phyloP scores from a whole-genome alignment of 2,888 invertebrate genomes.

The Drosophila infuscata region DNA sequence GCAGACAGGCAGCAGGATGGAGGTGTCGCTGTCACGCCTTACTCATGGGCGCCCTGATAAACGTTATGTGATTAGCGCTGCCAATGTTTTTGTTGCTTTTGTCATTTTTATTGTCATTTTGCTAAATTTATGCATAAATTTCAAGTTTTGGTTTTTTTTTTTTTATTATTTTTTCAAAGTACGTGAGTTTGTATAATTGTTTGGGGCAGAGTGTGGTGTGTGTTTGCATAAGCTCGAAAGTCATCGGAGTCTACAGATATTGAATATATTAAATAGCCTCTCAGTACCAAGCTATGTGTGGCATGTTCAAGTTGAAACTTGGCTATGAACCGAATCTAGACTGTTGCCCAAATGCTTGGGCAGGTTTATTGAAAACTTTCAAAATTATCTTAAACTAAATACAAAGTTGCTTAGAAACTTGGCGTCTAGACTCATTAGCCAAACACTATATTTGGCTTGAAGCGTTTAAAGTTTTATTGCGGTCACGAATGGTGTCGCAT shows the following conservation, averaged over 20 bases:
- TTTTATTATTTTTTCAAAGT: slow-evolving; percentile 18
- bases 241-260: slow-evolving; percentile 2
- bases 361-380: not conserved
- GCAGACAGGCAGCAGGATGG: slow-evolving; percentile 5
- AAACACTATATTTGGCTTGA: not conserved
- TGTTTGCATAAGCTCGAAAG: slow-evolving; percentile 31
- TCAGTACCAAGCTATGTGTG: not conserved
- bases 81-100: slow-evolving; percentile 34
- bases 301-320: not conserved
- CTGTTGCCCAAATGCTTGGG: not conserved
- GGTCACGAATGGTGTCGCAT: not conserved
- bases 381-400: not conserved
- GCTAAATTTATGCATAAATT: slow-evolving; percentile 68
- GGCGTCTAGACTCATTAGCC: not conserved
- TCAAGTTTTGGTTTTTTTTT: slow-evolving; percentile 11
- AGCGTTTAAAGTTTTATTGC: not conserved
- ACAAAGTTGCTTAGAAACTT: not conserved
- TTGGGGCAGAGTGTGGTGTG: slow-evolving; percentile 1
- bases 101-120: slow-evolving; percentile 67
- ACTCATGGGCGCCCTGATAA: slow-evolving; percentile 55
- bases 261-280: not conserved
- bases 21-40: slow-evolving; percentile 43
- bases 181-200: slow-evolving; percentile 58
- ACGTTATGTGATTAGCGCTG: slow-evolving; percentile 69
- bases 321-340: no score